Conservation (phyloP, 2,797 vertebrate genomes). For the Cichlasoma orientale region DNA sequence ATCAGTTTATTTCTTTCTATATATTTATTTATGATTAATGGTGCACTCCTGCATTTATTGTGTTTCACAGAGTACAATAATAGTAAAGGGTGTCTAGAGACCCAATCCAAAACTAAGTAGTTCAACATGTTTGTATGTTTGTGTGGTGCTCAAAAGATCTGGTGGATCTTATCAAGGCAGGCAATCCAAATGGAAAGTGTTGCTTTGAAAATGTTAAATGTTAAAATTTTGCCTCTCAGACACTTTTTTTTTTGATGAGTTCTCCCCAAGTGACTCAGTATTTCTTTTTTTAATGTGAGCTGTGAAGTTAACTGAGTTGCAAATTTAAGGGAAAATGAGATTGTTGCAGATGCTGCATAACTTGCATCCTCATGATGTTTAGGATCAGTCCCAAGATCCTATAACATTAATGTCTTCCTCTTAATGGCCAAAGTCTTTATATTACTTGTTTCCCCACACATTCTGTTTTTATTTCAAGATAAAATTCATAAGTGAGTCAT, state of each 20-base stretch:
- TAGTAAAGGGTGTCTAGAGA: background rate
- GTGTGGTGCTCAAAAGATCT: background rate
- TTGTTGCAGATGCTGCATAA: background rate
- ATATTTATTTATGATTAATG: too few relatives aligned
- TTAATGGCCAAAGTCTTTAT: background rate
- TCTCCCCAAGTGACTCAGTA: background rate
- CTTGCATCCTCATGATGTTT: background rate
- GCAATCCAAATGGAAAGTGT: background rate
- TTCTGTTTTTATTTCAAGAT: background rate
- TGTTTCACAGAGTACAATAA: background rate
- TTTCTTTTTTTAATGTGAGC: background rate
- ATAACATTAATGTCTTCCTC: background rate
- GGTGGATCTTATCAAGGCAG: background rate
- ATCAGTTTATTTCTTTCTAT: too few relatives aligned
- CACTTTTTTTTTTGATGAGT: background rate
- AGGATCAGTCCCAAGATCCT: background rate
- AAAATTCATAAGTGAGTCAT: accelerated
- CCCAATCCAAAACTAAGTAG: background rate
- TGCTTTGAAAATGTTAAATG: background rate
- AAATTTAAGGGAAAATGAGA: background rate
- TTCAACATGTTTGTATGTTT: background rate
- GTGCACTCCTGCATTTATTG: background rate
- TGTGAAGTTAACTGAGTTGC: background rate
- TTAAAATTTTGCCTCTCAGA: background rate
- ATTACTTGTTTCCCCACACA: background rate